Conservation (phyloP, 2,888 invertebrate species). For the Eupithecia abbreviata region DNA sequence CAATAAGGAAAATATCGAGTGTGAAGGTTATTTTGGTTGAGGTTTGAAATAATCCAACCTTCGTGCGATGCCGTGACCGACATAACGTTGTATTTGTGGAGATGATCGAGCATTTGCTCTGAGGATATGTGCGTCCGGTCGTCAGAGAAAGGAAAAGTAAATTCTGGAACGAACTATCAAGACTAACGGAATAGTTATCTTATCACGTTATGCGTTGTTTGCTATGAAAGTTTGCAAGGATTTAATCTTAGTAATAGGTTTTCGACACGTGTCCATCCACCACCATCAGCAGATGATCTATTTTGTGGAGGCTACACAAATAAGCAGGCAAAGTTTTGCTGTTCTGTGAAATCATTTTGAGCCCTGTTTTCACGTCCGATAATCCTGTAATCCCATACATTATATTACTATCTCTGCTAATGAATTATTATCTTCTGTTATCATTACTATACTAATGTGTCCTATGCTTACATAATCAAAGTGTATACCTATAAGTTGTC, state of each 20-base stretch:
- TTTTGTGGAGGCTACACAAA: neutral
- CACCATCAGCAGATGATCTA: neutral
- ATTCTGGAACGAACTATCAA: neutral
- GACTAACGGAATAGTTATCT: neutral
- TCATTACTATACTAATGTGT: neutral
- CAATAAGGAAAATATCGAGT: conserved; percentile 50
- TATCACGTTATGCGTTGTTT: neutral
- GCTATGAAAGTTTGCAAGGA: neutral
- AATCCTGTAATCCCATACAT: conserved; percentile 12
- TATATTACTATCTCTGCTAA: conserved; percentile 4
- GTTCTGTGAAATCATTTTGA: neutral
- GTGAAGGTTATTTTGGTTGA: conserved; percentile 48
- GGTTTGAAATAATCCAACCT: conserved; percentile 56
- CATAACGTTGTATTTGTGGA: conserved; percentile 71
- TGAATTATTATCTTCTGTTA: conserved; percentile 4
- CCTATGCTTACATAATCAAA: neutral
- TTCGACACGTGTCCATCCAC: neutral
- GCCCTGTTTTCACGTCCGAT: neutral
- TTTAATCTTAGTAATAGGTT: neutral
- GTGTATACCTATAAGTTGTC: neutral
- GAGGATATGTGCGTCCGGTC: conserved; percentile 9
- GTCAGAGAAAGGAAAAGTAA: conserved; percentile 13
- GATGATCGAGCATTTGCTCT: conserved; percentile 53
- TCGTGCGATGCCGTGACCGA: conserved; percentile 74
- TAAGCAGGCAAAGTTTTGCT: neutral